Percentiles rank a stretch among this genome's conserved stretches.
These are phyloP conservation scores for Pogonocherus hispidulus DNA, from an alignment of 2,888 invertebrate genomes.

Conservation along the genomic window DNA sequence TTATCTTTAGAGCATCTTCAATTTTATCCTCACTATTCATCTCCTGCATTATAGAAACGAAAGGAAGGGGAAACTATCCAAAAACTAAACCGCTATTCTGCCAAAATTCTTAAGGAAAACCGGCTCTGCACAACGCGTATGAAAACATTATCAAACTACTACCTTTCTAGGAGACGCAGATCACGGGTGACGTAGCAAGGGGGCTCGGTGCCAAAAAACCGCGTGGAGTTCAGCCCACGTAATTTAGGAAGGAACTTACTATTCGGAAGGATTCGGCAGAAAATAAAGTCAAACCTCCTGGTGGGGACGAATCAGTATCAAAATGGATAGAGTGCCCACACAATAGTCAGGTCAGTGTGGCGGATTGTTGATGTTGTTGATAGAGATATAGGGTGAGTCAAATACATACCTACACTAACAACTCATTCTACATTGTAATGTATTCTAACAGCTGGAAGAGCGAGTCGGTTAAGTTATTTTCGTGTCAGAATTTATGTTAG, in stretches of 20 bases:
- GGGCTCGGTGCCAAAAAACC: constrained; percentile 40
- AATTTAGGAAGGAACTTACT: constrained; percentile 43
- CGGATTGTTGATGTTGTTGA: constrained; percentile 19
- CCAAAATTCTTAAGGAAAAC: not conserved
- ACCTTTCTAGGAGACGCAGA: constrained; percentile 43
- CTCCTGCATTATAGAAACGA: too few species aligned
- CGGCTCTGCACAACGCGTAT: constrained; percentile 34
- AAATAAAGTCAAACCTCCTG: constrained; percentile 44
- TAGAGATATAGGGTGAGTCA: constrained; percentile 26
- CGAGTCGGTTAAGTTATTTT: not conserved
- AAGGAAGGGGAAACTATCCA: too few species aligned
- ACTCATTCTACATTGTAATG: not conserved
- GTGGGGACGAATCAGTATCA: constrained; percentile 43
- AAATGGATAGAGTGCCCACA: constrained; percentile 37
- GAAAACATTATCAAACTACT: constrained; percentile 36
- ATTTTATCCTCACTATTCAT: too few species aligned
- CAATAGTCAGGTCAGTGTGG: constrained; percentile 24
- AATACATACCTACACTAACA: constrained; percentile 8
- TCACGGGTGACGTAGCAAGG: constrained; percentile 35
- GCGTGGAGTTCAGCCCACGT: constrained; percentile 34
- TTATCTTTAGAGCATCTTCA: too few species aligned
- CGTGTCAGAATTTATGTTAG: not conserved
- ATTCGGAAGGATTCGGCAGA: constrained; percentile 31
- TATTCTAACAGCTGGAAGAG: constrained; percentile 13
- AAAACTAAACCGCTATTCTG: not conserved